Conservation (phyloP, 2,797 vertebrate genomes). For the Cuniculus paca region DNA sequence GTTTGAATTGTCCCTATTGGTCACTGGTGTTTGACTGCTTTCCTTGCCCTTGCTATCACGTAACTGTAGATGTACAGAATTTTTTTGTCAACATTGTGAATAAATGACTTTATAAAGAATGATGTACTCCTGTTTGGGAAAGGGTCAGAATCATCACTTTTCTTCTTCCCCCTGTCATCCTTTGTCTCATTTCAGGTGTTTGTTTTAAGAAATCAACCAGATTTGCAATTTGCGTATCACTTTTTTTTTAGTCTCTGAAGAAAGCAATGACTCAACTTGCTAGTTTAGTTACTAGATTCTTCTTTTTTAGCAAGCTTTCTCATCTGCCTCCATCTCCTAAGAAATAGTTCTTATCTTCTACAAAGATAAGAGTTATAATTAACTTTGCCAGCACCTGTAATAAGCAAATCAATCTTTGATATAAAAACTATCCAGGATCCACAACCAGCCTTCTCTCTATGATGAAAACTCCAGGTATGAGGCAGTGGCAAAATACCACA, state of each 20-base stretch:
- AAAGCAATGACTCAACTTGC: conserved; percentile 52
- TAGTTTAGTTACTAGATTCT: not conserved
- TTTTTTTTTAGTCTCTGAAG: conserved; percentile 41
- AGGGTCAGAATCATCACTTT: conserved; percentile 43
- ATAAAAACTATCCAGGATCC: not conserved
- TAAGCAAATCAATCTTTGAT: conserved; percentile 32
- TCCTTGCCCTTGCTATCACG: conserved; percentile 3
- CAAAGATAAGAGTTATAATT: conserved; percentile 60
- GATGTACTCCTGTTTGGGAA: conserved; percentile 65
- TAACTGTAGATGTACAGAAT: conserved; percentile 80
- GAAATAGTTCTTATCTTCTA: conserved; percentile 79
- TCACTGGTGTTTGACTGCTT: conserved; percentile 82
- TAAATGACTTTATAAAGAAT: conserved; percentile 76
- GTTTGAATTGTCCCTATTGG: conserved; percentile 79
- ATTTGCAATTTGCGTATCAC: conserved; percentile 50
- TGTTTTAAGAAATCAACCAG: conserved; percentile 73
- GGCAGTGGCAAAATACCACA: not conserved
- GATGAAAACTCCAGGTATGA: not conserved
- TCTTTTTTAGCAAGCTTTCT: conserved; percentile 63
- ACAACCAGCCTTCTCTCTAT: not conserved
- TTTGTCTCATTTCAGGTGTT: conserved; percentile 69
- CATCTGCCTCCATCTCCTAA: conserved; percentile 60
- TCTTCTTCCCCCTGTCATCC: conserved; percentile 56
- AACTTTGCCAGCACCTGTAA: conserved; percentile 45
- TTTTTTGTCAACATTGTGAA: conserved; percentile 81